Conservation (phyloP, 2,113 vertebrate species). For the Eudyptes chrysolophus region DNA sequence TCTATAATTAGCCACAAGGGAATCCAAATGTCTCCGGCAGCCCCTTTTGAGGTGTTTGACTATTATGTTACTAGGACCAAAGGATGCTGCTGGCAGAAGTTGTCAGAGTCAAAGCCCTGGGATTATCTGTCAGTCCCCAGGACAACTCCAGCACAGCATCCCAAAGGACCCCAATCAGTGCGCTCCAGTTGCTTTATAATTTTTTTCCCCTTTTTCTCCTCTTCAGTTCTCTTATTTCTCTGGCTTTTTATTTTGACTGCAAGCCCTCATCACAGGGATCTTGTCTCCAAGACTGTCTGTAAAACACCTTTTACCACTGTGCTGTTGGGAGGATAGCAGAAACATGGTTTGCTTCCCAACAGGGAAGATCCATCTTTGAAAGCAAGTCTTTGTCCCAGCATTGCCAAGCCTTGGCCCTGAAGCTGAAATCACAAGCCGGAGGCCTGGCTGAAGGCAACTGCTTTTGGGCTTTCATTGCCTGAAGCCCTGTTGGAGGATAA, state of each 20-base stretch:
- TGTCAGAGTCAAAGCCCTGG: background rate
- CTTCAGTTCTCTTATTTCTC: background rate
- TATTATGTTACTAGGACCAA: background rate
- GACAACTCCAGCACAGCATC: background rate
- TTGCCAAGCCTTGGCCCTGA: background rate
- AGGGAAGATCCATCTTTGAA: background rate
- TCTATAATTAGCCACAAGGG: background rate
- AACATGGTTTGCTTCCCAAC: background rate
- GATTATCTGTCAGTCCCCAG: background rate
- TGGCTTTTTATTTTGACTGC: background rate
- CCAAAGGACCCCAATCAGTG: background rate
- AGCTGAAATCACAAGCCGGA: background rate
- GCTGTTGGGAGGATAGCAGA: background rate
- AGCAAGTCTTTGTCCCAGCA: background rate
- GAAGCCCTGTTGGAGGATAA: background rate
- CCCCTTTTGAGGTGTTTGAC: background rate
- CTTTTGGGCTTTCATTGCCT: background rate
- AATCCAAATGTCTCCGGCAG: background rate
- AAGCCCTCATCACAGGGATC: background rate
- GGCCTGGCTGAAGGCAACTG: background rate
- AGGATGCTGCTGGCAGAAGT: constrained; percentile 19
- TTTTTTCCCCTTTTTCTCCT: background rate
- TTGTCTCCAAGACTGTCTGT: background rate
- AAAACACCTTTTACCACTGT: background rate
- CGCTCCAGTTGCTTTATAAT: background rate